Conservation (phyloP, 64 coral and sea anemone genomes). For the Cladopsammia gracilis region DNA sequence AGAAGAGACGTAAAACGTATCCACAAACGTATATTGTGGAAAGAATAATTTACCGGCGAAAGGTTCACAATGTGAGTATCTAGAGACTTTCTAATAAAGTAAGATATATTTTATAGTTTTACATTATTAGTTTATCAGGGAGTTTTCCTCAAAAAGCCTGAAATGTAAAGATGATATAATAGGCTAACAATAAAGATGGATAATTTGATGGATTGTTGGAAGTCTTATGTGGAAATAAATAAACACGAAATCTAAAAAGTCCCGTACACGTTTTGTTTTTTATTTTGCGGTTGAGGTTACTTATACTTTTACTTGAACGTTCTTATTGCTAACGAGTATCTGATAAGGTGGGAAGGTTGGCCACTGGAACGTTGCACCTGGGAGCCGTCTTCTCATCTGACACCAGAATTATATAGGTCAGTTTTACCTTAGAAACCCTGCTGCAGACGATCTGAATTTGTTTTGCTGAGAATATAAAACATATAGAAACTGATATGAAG, state of each 20-base stretch:
- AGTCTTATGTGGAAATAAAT: neutral
- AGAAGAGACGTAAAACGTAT: neutral
- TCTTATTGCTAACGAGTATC: slow-evolving; percentile 22
- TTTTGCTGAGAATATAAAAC: too few species aligned
- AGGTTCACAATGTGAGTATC: neutral
- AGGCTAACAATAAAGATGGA: neutral
- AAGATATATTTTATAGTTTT: neutral
- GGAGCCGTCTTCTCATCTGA: neutral
- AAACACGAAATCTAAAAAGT: neutral
- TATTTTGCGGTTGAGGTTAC: neutral
- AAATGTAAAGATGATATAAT: neutral
- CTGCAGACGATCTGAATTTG: too few species aligned
- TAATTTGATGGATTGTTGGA: neutral
- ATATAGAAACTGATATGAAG: too few species aligned
- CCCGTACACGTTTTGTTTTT: too few species aligned
- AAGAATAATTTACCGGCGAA: slow-evolving; percentile 1
- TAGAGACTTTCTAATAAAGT: neutral
- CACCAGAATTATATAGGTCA: too few species aligned
- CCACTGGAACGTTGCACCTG: slow-evolving; percentile 19
- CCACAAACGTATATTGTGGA: neutral
- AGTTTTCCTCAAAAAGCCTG: neutral
- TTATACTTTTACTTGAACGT: neutral
- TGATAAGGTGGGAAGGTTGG: neutral
- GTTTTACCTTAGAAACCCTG: too few species aligned
- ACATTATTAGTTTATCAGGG: neutral